These are phyloP conservation scores for Petromus typicus DNA, from an alignment of 2,113 vertebrate species.

Conservation along the genomic window DNA sequence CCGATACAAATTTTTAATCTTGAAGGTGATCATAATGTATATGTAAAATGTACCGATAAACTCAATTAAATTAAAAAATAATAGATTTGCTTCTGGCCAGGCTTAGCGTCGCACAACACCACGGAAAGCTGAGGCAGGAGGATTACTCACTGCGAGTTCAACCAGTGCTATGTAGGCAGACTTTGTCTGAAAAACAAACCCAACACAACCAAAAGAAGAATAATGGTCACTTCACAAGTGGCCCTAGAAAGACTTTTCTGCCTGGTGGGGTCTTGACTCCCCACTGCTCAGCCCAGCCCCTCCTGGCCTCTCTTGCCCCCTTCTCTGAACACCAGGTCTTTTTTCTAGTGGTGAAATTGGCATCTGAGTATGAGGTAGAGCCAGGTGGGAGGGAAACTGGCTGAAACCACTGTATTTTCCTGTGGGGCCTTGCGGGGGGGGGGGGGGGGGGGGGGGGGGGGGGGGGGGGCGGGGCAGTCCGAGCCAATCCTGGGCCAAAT, in stretches of 20 bases:
- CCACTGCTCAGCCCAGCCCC: not conserved
- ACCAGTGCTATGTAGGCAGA: not conserved
- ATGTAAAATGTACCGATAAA: no score
- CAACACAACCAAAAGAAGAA: not conserved
- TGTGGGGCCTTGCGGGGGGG: not conserved
- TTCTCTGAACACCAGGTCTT: not conserved
- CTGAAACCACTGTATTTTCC: not conserved
- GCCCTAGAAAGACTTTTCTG: not conserved
- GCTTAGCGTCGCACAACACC: not conserved
- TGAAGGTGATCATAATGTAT: no score
- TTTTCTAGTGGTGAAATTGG: conserved; percentile 28
- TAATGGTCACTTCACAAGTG: not conserved
- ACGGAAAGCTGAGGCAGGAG: not conserved
- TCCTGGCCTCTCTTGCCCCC: not conserved
- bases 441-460: not conserved
- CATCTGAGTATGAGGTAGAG: conserved; percentile 35
- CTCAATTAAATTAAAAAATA: no score
- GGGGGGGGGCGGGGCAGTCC: not conserved
- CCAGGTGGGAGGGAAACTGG: not conserved
- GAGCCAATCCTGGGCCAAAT: conserved; percentile 4
- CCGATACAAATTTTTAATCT: no score
- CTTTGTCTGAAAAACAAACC: not conserved
- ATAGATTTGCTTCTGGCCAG: not conserved
- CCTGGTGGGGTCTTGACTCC: not conserved
- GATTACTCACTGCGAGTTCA: not conserved